phyloP scores from a whole-genome alignment of 2,113 vertebrate species.

The Hemicordylus capensis region DNA sequence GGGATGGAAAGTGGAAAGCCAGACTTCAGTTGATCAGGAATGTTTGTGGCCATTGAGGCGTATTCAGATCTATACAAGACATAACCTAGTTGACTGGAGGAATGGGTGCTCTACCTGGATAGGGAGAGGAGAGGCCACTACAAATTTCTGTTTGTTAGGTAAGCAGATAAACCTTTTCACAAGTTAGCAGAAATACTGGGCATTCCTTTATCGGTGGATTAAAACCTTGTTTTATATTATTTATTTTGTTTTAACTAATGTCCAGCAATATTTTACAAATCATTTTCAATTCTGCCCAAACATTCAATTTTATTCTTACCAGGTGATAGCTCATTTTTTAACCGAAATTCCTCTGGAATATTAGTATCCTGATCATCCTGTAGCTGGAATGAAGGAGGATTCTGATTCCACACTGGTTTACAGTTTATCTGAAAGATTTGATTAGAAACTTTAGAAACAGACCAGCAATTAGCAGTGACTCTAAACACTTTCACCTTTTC shows the following conservation, averaged over 20 bases:
- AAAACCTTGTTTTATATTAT: not conserved
- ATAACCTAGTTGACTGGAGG: not conserved
- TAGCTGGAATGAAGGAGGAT: conserved; percentile 69
- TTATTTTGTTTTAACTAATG: not conserved
- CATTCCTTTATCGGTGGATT: not conserved
- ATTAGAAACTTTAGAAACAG: not conserved
- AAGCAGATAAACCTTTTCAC: not conserved
- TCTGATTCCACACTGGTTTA: conserved; percentile 78
- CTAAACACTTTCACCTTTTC: not conserved
- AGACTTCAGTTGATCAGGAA: not conserved
- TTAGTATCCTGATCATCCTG: conserved; percentile 45
- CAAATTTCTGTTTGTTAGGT: not conserved
- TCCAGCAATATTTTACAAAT: not conserved
- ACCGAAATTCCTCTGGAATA: conserved; percentile 39
- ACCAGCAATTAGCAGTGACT: not conserved
- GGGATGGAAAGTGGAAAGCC: not conserved
- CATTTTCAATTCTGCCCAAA: not conserved
- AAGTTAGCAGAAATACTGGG: not conserved
- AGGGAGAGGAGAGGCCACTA: not conserved
- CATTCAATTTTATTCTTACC: conserved; percentile 66
- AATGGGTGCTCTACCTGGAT: not conserved
- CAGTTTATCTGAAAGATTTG: conserved; percentile 63
- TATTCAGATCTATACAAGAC: not conserved
- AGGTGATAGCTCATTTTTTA: conserved; percentile 60
- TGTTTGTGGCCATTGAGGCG: not conserved